Evolutionary conservation across 2,797 vertebrate species (phyloP).

Genomic region (Denticeps clupeoides): DNA sequence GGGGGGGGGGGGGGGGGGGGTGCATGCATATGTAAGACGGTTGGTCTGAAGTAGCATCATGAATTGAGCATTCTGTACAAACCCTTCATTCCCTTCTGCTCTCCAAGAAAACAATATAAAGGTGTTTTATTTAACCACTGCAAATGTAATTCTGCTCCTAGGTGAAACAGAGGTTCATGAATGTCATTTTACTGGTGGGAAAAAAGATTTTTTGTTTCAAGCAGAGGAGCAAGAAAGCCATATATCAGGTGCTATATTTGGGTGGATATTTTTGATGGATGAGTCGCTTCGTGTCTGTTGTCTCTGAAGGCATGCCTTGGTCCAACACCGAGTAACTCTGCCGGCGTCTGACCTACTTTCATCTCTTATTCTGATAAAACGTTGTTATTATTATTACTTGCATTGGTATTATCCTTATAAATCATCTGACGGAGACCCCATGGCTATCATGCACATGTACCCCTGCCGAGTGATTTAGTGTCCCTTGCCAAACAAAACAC

Average conservation of each 20-base stretch:
- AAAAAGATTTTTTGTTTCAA: slow-evolving; percentile 12
- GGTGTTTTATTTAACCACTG: no score
- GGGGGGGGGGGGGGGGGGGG: no score
- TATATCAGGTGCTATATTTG: slow-evolving; percentile 29
- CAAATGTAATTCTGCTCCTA: no score
- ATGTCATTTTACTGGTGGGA: slow-evolving; percentile 15
- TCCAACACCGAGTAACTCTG: slow-evolving; percentile 29
- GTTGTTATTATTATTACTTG: slow-evolving; percentile 36
- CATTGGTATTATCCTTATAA: slow-evolving; percentile 34
- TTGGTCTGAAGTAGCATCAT: no score
- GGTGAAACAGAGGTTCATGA: slow-evolving; percentile 12
- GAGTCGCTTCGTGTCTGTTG: slow-evolving; percentile 22
- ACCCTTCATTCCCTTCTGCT: no score
- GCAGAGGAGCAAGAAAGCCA: slow-evolving; percentile 12
- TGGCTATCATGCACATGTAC: slow-evolving; percentile 24
- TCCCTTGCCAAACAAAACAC: slow-evolving; percentile 26
- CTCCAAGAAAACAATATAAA: no score
- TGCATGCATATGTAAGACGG: no score
- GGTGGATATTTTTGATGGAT: slow-evolving; percentile 34
- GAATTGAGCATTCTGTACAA: no score
- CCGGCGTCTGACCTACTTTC: slow-evolving; percentile 35
- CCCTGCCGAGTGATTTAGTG: slow-evolving; percentile 32
- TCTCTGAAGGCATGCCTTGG: slow-evolving; percentile 28
- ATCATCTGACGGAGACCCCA: slow-evolving; percentile 28
- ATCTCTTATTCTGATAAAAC: slow-evolving; percentile 34